phyloP scores from a whole-genome alignment of 1,140 invertebrate genomes.

The Brachionus asplanchnoidis region DNA sequence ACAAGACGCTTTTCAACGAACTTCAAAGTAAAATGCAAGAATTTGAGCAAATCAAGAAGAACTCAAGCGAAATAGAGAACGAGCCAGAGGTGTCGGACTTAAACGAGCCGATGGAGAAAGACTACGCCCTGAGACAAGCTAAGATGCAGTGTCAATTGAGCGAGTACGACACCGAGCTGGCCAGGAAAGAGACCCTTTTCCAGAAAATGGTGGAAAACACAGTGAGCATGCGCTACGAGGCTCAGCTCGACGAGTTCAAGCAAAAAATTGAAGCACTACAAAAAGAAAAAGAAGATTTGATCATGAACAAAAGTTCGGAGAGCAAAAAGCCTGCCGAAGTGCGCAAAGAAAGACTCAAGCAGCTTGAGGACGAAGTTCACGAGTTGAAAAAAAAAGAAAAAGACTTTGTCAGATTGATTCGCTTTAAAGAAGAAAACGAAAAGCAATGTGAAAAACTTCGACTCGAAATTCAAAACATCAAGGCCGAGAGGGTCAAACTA shows the following conservation, averaged over 20 bases:
- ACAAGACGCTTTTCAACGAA: constrained; percentile 27
- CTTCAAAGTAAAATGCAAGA: constrained; percentile 33
- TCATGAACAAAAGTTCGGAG: constrained; percentile 44
- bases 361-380: constrained; percentile 70
- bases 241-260: constrained; percentile 66
- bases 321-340: constrained; percentile 59
- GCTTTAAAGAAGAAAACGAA: constrained; percentile 74
- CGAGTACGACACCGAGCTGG: constrained; percentile 68
- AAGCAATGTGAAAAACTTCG: constrained; percentile 70
- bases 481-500: constrained; percentile 73
- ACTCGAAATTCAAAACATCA: constrained; percentile 70
- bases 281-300: constrained; percentile 68
- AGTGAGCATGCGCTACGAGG: constrained; percentile 56
- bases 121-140: constrained; percentile 50
- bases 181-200: constrained; percentile 71
- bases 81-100: constrained; percentile 8
- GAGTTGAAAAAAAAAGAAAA: constrained; percentile 68
- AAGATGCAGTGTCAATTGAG: constrained; percentile 55
- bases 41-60: constrained; percentile 32
- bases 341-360: constrained; percentile 68
- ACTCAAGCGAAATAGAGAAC: background rate
- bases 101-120: constrained; percentile 19
- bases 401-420: constrained; percentile 71
- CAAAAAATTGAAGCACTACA: constrained; percentile 68
- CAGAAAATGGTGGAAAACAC: constrained; percentile 63